Percentiles rank a stretch among this genome's conserved stretches.
Conservation (phyloP, 2,113 vertebrate species). For the Scolopax mira region DNA sequence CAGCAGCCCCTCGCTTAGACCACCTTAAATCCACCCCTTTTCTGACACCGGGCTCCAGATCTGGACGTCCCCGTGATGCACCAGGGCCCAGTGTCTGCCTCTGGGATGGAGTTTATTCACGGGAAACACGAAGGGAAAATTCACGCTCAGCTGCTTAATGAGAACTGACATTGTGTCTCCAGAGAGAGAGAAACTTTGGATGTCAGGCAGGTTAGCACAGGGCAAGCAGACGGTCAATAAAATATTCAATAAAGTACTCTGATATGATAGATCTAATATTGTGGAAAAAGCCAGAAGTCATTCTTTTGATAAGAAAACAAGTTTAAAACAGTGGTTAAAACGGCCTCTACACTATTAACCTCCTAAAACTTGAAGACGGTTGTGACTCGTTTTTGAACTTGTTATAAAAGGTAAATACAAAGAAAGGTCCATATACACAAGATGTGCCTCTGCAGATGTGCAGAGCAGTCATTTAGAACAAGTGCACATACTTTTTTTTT, state of each 20-base stretch:
- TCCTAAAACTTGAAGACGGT: not conserved
- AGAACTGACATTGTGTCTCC: conserved; percentile 81
- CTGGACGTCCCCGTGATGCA: not conserved
- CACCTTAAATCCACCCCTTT: not conserved
- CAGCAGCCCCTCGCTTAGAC: not conserved
- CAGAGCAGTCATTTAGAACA: not conserved
- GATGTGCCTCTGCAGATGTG: fast-evolving
- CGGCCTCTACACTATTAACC: not conserved
- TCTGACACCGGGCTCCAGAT: not conserved
- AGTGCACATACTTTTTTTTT: fast-evolving
- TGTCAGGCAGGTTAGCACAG: conserved; percentile 85
- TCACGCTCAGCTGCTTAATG: conserved; percentile 81
- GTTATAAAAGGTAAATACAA: not conserved
- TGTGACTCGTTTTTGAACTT: not conserved
- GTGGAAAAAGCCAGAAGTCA: conserved; percentile 54
- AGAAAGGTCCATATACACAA: not conserved
- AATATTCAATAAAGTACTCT: conserved; percentile 89
- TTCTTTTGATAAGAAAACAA: not conserved
- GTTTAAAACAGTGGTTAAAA: not conserved
- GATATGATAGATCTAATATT: conserved; percentile 86
- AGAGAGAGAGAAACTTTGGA: conserved; percentile 83
- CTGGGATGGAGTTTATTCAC: conserved; percentile 80
- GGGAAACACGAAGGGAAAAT: conserved; percentile 83
- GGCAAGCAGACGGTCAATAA: conserved; percentile 88
- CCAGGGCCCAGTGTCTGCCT: conserved; percentile 66